These are phyloP conservation scores for Gorsachius goisagi DNA, from an alignment of 2,113 vertebrate genomes.

Conservation along the genomic window DNA sequence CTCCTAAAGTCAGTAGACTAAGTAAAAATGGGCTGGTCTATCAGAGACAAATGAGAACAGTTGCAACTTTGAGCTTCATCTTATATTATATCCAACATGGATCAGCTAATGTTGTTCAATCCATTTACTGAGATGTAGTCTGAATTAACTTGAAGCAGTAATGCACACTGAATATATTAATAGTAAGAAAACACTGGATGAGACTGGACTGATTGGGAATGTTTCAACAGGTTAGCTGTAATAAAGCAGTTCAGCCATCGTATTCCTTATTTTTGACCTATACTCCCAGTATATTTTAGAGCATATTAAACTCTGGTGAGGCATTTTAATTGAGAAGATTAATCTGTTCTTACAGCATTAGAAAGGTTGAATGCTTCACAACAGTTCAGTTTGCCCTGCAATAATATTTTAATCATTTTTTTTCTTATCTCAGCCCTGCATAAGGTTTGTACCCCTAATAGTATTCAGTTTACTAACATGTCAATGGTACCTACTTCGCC, in stretches of 20 bases:
- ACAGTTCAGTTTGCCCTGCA: slow-evolving; percentile 40
- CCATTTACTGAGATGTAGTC: background rate
- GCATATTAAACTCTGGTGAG: slow-evolving; percentile 27
- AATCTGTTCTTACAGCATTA: slow-evolving; percentile 63
- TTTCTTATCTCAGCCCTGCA: slow-evolving; percentile 67
- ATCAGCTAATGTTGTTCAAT: background rate
- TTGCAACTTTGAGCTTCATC: background rate
- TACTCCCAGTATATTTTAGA: background rate
- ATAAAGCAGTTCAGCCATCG: background rate
- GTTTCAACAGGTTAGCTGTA: background rate
- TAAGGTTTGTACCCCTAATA: slow-evolving; percentile 43
- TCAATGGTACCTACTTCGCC: background rate
- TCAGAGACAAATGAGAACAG: background rate
- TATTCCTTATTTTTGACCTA: slow-evolving; percentile 23
- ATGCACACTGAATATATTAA: background rate
- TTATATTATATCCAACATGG: background rate
- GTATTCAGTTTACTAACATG: slow-evolving; percentile 43
- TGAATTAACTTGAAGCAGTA: background rate
- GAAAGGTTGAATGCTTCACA: slow-evolving; percentile 59
- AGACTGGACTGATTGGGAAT: background rate
- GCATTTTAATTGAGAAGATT: slow-evolving; percentile 64
- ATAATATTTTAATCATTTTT: slow-evolving; percentile 66
- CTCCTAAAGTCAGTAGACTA: background rate
- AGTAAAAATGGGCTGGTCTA: background rate
- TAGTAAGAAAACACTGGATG: background rate